Percentiles rank a stretch among this genome's conserved stretches.
These are phyloP conservation scores for Eristalis arbustorum DNA, from an alignment of 2,888 invertebrate genomes.

Conservation along the genomic window DNA sequence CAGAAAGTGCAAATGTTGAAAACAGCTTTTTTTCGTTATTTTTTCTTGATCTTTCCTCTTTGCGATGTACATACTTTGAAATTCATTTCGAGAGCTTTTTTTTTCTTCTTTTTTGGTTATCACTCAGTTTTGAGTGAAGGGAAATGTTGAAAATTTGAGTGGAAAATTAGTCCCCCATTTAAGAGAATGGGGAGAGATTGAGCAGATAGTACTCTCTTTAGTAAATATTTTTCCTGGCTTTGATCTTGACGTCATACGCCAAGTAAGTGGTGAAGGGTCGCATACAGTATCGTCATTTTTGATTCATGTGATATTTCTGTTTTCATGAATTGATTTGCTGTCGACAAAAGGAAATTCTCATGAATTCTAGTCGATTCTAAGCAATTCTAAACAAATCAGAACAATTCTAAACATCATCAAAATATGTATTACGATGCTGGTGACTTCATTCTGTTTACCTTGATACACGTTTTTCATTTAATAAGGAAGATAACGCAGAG, in stretches of 20 bases:
- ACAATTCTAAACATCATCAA: neutral
- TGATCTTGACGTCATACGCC: neutral
- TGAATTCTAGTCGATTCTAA: neutral
- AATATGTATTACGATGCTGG: neutral
- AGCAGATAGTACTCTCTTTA: neutral
- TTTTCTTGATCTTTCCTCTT: neutral
- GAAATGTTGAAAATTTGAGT: neutral
- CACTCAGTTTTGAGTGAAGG: neutral
- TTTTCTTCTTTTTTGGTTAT: neutral
- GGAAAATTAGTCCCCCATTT: neutral
- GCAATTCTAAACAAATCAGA: neutral
- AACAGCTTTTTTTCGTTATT: neutral
- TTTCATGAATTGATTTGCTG: neutral
- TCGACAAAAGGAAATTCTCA: neutral
- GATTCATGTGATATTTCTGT: neutral
- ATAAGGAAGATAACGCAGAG: no score
- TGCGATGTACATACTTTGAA: neutral
- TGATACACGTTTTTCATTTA: no score
- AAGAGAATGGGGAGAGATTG: neutral
- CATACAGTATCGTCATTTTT: neutral
- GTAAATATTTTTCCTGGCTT: neutral
- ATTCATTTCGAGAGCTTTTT: neutral
- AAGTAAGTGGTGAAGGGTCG: no score
- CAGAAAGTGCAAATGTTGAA: conserved; percentile 42
- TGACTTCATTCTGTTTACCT: no score